These are phyloP conservation scores for Pandion haliaetus DNA, from an alignment of 2,113 vertebrate species.

Conservation along the genomic window DNA sequence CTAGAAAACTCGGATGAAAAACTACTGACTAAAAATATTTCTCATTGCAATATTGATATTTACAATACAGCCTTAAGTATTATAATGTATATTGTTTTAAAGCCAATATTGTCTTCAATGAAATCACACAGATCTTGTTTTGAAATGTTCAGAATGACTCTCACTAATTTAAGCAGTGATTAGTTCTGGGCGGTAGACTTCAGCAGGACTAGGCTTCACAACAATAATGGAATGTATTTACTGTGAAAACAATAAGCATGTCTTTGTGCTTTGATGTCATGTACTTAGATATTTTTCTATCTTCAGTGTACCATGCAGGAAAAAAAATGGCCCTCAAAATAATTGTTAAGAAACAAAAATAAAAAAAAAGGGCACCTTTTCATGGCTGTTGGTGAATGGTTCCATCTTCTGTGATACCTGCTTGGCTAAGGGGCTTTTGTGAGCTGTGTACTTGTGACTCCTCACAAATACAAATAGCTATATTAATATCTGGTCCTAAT, in stretches of 20 bases:
- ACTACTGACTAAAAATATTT: background rate
- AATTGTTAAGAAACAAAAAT: background rate
- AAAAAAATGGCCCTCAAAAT: background rate
- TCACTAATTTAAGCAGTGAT: background rate
- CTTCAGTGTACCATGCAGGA: background rate
- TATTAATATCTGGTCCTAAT: background rate
- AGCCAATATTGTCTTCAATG: background rate
- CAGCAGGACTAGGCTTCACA: background rate
- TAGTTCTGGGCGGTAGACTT: background rate
- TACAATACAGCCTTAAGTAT: background rate
- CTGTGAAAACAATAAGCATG: background rate
- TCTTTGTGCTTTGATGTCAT: background rate
- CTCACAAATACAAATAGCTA: background rate
- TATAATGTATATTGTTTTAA: background rate
- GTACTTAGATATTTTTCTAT: background rate
- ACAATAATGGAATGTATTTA: background rate
- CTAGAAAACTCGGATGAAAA: background rate
- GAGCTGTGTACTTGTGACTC: background rate
- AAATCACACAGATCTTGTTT: background rate
- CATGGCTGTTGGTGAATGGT: background rate
- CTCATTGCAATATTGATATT: background rate
- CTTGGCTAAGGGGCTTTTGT: background rate
- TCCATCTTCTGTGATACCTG: background rate
- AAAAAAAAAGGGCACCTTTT: background rate
- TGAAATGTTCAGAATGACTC: background rate